phyloP scores from a whole-genome alignment of 2,888 invertebrate genomes.

The Rhamphomyia laevipes region DNA sequence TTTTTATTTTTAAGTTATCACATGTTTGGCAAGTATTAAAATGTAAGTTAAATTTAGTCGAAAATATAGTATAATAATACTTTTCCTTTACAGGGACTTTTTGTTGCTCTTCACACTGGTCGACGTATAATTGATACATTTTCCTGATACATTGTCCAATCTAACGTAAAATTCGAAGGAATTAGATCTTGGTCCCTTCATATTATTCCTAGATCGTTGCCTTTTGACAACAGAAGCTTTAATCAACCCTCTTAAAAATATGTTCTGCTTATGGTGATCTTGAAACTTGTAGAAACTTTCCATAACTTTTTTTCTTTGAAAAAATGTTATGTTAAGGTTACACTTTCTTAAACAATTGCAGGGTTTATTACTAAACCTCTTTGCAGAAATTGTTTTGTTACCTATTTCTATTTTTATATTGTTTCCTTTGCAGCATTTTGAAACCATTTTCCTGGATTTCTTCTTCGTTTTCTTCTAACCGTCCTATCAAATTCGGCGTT shows the following conservation, averaged over 20 bases:
- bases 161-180: constrained; percentile 2
- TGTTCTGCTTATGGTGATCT: background rate
- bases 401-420: background rate
- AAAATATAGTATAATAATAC: constrained; percentile 4
- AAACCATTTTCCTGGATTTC: background rate
- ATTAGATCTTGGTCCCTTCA: background rate
- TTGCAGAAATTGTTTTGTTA: constrained; percentile 3
- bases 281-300: background rate
- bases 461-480: background rate
- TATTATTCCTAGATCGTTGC: background rate
- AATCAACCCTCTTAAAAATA: background rate
- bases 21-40: constrained; percentile 4
- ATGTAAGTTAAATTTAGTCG: constrained; percentile 6
- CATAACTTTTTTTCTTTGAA: constrained; percentile 1
- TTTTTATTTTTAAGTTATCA: constrained; percentile 3
- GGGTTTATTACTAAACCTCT: constrained; percentile 3
- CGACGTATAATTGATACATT: constrained; percentile 1
- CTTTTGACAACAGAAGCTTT: background rate
- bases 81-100: constrained; percentile 1
- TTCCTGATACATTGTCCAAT: background rate
- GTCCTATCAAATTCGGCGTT: too few relatives aligned
- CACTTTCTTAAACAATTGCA: constrained; percentile 2
- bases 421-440: background rate
- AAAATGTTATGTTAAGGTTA: constrained; percentile 3
- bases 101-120: background rate